Conservation (phyloP, 2,888 invertebrate genomes). For the Colletes collaris region DNA sequence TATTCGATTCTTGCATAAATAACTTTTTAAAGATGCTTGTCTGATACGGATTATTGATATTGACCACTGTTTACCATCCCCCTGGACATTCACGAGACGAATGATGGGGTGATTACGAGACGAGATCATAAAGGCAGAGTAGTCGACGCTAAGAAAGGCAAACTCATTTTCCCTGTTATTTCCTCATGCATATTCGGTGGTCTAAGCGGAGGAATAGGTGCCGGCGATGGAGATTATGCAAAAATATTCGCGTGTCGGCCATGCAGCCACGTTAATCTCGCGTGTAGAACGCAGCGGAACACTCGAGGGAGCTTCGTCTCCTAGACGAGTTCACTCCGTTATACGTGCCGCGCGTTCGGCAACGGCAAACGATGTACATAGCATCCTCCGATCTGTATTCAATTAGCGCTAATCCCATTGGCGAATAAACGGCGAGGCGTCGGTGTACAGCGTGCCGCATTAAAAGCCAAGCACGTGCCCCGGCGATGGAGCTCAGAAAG, state of each 20-base stretch:
- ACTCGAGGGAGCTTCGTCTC: slow-evolving; percentile 10
- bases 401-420: slow-evolving; percentile 74
- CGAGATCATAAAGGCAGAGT: background rate
- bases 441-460: slow-evolving; percentile 12
- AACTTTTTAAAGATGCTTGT: no score
- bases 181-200: slow-evolving; percentile 49
- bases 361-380: slow-evolving; percentile 61
- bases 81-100: background rate
- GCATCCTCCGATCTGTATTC: slow-evolving; percentile 70
- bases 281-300: slow-evolving; percentile 15
- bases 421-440: slow-evolving; percentile 63
- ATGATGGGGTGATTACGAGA: background rate
- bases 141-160: slow-evolving; percentile 16
- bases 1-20: no score
- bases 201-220: slow-evolving; percentile 14
- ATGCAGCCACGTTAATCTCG: slow-evolving; percentile 27
- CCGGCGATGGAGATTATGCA: slow-evolving; percentile 43
- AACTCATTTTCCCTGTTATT: slow-evolving; percentile 46
- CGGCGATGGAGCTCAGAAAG: background rate
- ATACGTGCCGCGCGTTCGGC: slow-evolving; percentile 56
- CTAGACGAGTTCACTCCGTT: slow-evolving; percentile 27
- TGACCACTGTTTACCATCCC: no score
- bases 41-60: no score
- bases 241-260: slow-evolving; percentile 38
- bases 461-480: slow-evolving; percentile 18